Evolutionary conservation across 1,140 invertebrate species (phyloP), one percentile per base, ranked within the genome.

Genomic region (Ooceraea biroi): DNA sequence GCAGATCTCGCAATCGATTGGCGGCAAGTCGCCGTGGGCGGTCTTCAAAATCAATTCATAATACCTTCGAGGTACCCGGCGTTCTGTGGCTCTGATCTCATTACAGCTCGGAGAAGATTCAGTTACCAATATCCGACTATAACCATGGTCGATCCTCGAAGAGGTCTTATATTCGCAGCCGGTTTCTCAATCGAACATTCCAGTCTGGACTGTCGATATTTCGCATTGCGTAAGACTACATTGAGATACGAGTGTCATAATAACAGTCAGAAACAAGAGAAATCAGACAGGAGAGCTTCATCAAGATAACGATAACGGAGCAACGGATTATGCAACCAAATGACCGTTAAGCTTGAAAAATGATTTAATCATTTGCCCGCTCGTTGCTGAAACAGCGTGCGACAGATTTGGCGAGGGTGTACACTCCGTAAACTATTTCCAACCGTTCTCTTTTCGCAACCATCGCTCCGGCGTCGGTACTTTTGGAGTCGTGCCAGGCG

Each of bases 31-130:
- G 76, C 76, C 76, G 50, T 80, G 50, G 76, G 76, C 76, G 76
- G 52, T 80, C 76, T 71, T 46, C 50, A 80, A 80, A 80, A 80
- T 80, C 76, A 80, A 80, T 80, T 80, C 76, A 80, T 71, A 80
- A 80, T 80, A 80, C 50, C 76, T 69, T 27, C 76, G 12, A 80
- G 76, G 50, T 80, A 69, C 65, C 52, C 3, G 30, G 22, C 65
- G 76, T 80, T 71, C 76, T 80, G 76, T 57, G 76, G 50, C 50
- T 55, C 50, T 71, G 65, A 80, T 55, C 76, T 80, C 65, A 71
- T 80, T 80, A 80, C 69, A 80, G 52, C 36, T 27, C 36, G 22
- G 50, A 22, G 76, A 80, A 80, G 76, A 80, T 80, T 80, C 52
- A 57, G 50, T 80, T 80, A 80, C 52, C 76, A 80, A 80, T 80